A percentile compares a stretch with the other conserved stretches of the same genome.
Evolutionary conservation across 37 sponge, comb jelly and placozoan species (phyloP).

Genomic region (Aphrocallistes beatrix): DNA sequence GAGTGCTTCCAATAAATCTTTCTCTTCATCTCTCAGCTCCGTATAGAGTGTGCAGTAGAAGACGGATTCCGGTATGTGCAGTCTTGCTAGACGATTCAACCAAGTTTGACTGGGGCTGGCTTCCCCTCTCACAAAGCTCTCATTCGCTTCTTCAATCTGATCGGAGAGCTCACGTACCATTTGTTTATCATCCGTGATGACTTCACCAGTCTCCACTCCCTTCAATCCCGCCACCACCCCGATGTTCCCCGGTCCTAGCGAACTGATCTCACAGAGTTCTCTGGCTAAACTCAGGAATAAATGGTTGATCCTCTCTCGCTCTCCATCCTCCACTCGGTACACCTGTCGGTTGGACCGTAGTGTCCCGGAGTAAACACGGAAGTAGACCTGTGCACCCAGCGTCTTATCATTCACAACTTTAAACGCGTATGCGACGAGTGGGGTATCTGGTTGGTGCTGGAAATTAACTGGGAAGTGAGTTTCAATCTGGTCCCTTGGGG

Average conservation of each 20-base stretch:
- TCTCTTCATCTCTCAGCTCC: slow-evolving; percentile 51
- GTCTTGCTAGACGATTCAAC: background rate
- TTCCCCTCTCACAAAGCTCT: background rate
- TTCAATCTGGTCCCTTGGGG: slow-evolving; percentile 29
- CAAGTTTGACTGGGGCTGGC: background rate
- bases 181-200: background rate
- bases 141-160: background rate
- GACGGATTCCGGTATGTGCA: slow-evolving; percentile 64
- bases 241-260: slow-evolving; percentile 56
- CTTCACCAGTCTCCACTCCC: slow-evolving; percentile 38
- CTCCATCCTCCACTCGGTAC: slow-evolving; percentile 27
- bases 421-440: background rate
- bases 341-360: slow-evolving; percentile 38
- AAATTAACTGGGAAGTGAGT: background rate
- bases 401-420: slow-evolving; percentile 55
- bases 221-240: slow-evolving; percentile 75
- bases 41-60: slow-evolving; percentile 90
- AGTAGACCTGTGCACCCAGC: slow-evolving; percentile 66
- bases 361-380: slow-evolving; percentile 60
- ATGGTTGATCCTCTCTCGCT: slow-evolving; percentile 49
- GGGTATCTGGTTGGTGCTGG: background rate
- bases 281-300: slow-evolving; percentile 56
- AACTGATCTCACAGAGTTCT: slow-evolving; percentile 46
- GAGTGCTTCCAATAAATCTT: slow-evolving; percentile 72
- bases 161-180: background rate